Evolutionary conservation across 2,888 invertebrate species (phyloP).

Genomic region (Hylaea fasciaria): DNA sequence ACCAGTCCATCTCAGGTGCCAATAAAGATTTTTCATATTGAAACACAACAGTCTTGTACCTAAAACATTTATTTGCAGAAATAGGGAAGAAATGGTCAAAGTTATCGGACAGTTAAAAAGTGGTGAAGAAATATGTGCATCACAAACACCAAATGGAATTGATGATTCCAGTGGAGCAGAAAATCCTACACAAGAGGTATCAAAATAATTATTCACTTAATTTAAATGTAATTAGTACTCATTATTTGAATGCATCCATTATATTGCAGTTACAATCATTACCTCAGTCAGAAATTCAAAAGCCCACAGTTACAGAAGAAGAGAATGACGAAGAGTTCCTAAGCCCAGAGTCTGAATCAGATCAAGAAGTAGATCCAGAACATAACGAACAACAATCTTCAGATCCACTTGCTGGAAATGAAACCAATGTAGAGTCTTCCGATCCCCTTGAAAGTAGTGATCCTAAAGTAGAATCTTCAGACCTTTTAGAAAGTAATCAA

Average conservation of each 20-base stretch:
- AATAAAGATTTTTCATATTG: neutral
- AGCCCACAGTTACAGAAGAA: constrained; percentile 69
- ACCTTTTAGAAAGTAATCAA: constrained; percentile 22
- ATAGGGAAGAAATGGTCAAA: constrained; percentile 91
- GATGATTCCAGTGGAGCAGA: constrained; percentile 78
- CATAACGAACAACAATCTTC: constrained; percentile 37
- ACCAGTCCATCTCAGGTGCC: neutral
- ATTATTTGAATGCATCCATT: constrained; percentile 2
- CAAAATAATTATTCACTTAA: neutral
- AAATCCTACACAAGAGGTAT: constrained; percentile 55
- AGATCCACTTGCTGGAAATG: constrained; percentile 22
- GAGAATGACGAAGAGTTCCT: constrained; percentile 81
- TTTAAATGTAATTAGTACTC: neutral
- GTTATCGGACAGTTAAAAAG: constrained; percentile 90
- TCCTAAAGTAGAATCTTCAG: constrained; percentile 17
- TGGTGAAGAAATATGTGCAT: constrained; percentile 87
- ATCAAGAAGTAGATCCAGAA: constrained; percentile 62
- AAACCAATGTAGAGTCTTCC: constrained; percentile 26
- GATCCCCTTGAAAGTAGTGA: constrained; percentile 18
- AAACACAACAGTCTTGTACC: neutral
- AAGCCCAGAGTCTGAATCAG: constrained; percentile 78
- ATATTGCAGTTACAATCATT: constrained; percentile 36
- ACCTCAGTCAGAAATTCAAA: constrained; percentile 48
- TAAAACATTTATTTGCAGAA: constrained; percentile 76
- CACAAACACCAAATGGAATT: constrained; percentile 63